Evolutionary conservation across 2,113 vertebrate genomes (phyloP).

Genomic region (Pao palembangensis): DNA sequence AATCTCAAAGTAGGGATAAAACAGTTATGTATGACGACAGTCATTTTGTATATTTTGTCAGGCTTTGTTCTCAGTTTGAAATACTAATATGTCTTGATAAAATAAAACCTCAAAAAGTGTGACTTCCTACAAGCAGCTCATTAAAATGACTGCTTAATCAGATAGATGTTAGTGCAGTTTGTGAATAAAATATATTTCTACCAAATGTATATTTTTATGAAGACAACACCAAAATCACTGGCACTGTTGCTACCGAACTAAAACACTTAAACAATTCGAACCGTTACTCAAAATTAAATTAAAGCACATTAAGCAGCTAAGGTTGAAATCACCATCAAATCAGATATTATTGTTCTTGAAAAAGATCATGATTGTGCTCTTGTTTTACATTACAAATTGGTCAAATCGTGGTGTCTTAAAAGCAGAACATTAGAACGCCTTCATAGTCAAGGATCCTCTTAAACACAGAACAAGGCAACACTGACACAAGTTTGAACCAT

Average conservation of each 20-base stretch:
- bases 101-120: slow-evolving; percentile 40
- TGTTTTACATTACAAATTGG: slow-evolving; percentile 44
- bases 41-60: slow-evolving; percentile 3
- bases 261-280: slow-evolving; percentile 35
- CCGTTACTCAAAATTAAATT: slow-evolving; percentile 29
- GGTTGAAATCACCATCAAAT: slow-evolving; percentile 24
- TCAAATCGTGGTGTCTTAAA: slow-evolving; percentile 32
- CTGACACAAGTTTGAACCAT: slow-evolving; percentile 15
- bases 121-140: slow-evolving; percentile 15
- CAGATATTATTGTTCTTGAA: slow-evolving; percentile 14
- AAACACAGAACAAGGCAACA: slow-evolving; percentile 21
- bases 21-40: slow-evolving; percentile 12
- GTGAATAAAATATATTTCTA: slow-evolving; percentile 46
- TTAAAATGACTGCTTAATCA: slow-evolving; percentile 23
- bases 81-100: slow-evolving; percentile 1
- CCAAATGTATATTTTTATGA: slow-evolving; percentile 7
- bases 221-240: slow-evolving; percentile 35
- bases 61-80: slow-evolving; percentile 19
- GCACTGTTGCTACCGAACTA: slow-evolving; percentile 17
- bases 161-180: slow-evolving; percentile 52
- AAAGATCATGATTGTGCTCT: slow-evolving; percentile 37
- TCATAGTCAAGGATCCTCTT: slow-evolving; percentile 3
- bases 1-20: slow-evolving; percentile 23
- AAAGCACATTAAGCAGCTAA: slow-evolving; percentile 25
- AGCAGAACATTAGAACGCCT: slow-evolving; percentile 37